Conservation (phyloP, 2,888 invertebrate genomes). For the Deilephila porcellus region DNA sequence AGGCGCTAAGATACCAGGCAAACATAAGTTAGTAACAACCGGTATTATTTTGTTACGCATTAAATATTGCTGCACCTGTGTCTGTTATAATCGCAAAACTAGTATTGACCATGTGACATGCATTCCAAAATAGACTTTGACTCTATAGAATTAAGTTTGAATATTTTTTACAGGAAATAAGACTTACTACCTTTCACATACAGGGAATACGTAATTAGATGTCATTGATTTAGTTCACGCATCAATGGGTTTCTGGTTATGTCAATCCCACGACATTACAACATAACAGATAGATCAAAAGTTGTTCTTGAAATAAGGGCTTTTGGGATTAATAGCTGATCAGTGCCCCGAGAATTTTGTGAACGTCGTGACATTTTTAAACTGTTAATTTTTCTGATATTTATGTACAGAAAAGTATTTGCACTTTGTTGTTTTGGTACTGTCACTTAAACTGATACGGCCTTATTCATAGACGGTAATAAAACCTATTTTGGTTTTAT, state of each 20-base stretch:
- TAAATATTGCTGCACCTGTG: constrained; percentile 24
- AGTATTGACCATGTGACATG: neutral
- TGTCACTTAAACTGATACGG: no score
- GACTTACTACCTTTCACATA: neutral
- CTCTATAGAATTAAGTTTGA: neutral
- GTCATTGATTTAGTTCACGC: constrained; percentile 24
- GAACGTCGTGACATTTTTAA: no score
- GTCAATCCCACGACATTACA: constrained; percentile 10
- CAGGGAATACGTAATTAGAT: constrained; percentile 19
- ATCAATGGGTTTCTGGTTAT: constrained; percentile 24
- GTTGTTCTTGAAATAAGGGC: neutral
- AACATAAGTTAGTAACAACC: constrained; percentile 10
- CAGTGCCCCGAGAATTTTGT: no score
- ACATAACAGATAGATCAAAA: neutral
- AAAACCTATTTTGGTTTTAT: no score
- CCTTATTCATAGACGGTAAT: no score
- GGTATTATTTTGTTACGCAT: constrained; percentile 22
- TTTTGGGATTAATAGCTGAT: neutral
- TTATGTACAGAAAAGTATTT: no score
- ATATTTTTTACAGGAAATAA: neutral
- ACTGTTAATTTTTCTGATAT: no score
- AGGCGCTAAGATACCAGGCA: constrained; percentile 4
- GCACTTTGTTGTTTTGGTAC: no score
- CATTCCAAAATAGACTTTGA: constrained; percentile 6
- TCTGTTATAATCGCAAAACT: constrained; percentile 10